Evolutionary conservation across 2,113 vertebrate species (phyloP), one percentile per base, ranked within the genome.

Genomic region (Varanus salvator): DNA sequence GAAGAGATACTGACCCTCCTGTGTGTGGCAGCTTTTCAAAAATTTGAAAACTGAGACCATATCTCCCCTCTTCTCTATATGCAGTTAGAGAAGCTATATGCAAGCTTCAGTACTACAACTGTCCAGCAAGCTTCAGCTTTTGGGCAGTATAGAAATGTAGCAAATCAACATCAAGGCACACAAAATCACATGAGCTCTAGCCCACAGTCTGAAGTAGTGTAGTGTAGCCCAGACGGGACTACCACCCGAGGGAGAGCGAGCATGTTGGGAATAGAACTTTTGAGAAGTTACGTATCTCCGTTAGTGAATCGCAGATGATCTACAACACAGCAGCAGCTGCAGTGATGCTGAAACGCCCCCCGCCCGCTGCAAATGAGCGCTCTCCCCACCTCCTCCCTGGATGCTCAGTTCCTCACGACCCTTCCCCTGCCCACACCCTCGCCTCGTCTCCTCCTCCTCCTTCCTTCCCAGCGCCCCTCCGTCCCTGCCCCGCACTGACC

Each of bases 401-500:
- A 31, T 27, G 71, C 82, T 3, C 38, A 52, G 1, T 29, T 23
- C 6, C 21, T 84, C 83, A 15, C 64, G 31, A n/a, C n/a, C 12
- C 38, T n/a, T 52, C 29, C 38, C 44, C 6, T 77, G 4, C 38
- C 83, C 38, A 7, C 44, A 17, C 1, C 83, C 66, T 50, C 76
- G 12, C 64, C 29, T 14, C 38, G 15, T 50, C 38, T 12, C 52
- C 50, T 8, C 44, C 78, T 48, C 57, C 21, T 9, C n/a, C 66
- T 44, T 23, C 52, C 64, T 48, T 4, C 44, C 44, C 84, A 0
- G 80, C 76, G 80, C 11, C 29, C 54, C 23, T 75, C 38, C 76
- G 3, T 64, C 68, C 68, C 15, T 92, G 91, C 88, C 91, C 98
- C 98, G 96, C 98, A 99, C 99, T 99, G 99, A 99, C 99, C 99